Conservation (phyloP, 2,888 invertebrate species). For the Caenorhabditis becei region DNA sequence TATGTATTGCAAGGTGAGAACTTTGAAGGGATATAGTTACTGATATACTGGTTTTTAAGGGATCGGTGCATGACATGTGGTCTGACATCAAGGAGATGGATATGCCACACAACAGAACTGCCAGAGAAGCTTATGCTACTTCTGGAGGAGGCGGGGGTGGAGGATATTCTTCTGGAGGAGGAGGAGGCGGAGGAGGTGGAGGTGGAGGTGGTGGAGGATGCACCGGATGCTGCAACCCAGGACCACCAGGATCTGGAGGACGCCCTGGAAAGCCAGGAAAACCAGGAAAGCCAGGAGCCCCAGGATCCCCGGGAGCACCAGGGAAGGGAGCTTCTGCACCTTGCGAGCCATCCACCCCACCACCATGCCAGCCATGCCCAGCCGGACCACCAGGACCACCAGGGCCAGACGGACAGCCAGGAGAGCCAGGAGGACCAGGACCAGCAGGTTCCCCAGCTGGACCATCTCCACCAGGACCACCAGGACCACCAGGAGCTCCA, state of each 20-base stretch:
- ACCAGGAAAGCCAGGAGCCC: too few relatives aligned
- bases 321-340: slow-evolving; percentile 52
- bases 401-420: slow-evolving; percentile 64
- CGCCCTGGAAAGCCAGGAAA: slow-evolving; percentile 61
- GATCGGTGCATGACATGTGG: slow-evolving; percentile 49
- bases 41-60: slow-evolving; percentile 15
- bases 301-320: slow-evolving; percentile 41
- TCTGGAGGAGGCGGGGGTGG: slow-evolving; percentile 42
- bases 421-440: slow-evolving; percentile 61
- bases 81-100: slow-evolving; percentile 47
- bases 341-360: slow-evolving; percentile 54
- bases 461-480: slow-evolving; percentile 61
- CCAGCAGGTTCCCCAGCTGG: slow-evolving; percentile 38
- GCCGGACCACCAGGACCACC: slow-evolving; percentile 71
- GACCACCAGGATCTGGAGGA: slow-evolving; percentile 60
- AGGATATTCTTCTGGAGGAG: slow-evolving; percentile 25
- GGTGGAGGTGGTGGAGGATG: slow-evolving; percentile 52
- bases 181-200: slow-evolving; percentile 36
- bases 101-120: slow-evolving; percentile 47
- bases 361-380: slow-evolving; percentile 65
- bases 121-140: slow-evolving; percentile 46
- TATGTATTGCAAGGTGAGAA: slow-evolving; percentile 52
- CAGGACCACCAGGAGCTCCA: slow-evolving; percentile 49
- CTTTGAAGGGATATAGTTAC: background rate
- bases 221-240: slow-evolving; percentile 60